Percentiles rank a stretch among this genome's conserved stretches.
phyloP scores from a whole-genome alignment of 2,113 vertebrate species.

The Nibea coibor region DNA sequence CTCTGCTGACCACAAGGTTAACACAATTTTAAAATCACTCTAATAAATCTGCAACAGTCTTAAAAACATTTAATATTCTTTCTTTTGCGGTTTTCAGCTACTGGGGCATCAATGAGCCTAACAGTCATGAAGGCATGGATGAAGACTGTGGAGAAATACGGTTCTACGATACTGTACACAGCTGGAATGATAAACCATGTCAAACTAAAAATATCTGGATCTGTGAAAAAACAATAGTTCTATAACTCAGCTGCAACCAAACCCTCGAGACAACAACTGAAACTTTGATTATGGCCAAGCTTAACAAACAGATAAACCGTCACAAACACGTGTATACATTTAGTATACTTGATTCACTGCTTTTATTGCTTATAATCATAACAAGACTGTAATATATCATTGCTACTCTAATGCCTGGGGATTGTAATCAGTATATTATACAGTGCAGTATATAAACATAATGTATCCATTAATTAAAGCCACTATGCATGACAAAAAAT shows the following conservation, averaged over 20 bases:
- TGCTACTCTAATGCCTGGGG: too few species aligned
- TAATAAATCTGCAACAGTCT: too few species aligned
- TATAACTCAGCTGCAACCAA: not conserved
- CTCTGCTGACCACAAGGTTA: not conserved
- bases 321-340: too few species aligned
- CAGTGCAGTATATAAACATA: too few species aligned
- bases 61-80: too few species aligned
- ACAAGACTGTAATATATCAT: too few species aligned
- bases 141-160: conserved; percentile 37
- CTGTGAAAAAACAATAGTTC: conserved; percentile 36
- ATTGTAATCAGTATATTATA: too few species aligned
- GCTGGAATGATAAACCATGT: conserved; percentile 16
- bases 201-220: fast-evolving
- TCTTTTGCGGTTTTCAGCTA: conserved; percentile 27
- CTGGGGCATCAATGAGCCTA: not conserved
- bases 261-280: not conserved
- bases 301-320: not conserved
- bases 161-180: fast-evolving
- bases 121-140: fast-evolving
- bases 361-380: too few species aligned
- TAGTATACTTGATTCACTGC: too few species aligned
- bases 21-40: not conserved
- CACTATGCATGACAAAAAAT: too few species aligned
- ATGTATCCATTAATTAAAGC: too few species aligned
- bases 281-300: not conserved